Evolutionary conservation across 2,888 invertebrate species (phyloP), one percentile per base, ranked within the genome.

Genomic region (Aphidoletes aphidimyza): DNA sequence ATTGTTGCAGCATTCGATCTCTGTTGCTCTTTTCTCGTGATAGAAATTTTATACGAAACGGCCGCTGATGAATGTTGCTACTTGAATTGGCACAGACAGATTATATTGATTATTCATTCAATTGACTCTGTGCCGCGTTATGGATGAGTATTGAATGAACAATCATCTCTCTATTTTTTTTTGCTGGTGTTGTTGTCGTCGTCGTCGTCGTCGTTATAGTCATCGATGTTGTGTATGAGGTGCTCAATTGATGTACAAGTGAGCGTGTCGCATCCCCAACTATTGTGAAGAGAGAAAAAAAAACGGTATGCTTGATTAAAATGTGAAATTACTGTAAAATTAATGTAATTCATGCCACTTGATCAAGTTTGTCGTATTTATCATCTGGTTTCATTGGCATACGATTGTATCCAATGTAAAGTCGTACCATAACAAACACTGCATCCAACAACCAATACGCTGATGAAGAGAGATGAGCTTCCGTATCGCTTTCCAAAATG

Each of bases 101-200:
- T 69, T 69, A 69, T 69, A 69, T 69, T 69, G 69, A 69, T 69
- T 69, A 69, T 69, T 69, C 69, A 69, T 69, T 69, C 69, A 69
- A 69, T 69, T 69, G 69, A 69, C 69, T 69, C 19, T 69, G 30
- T 69, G 34, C 69, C 69, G 69, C 69, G 69, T 30, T 69, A 69
- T 69, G 30, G 69, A 69, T 34, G 69, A 69, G 69, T 69, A 69
- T 69, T 69, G 69, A 69, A 69, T 30, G 30, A 69, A 30, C 69
- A 69, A 30, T 69, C 9, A 34, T 54, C 22, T 26, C 22, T 26
- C 22, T 19, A 22, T 17, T 17, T 8, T 47, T 54, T 54, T 3
- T 54, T 54, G 54, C 22, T 22, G n/a, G 3, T 22, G 54, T 22
- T 22, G 54, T 54, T 54, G 54, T 54, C 22, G 54, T 54, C 22